Conservation (phyloP, 2,888 invertebrate species). For the Stenotaenia linearis region DNA sequence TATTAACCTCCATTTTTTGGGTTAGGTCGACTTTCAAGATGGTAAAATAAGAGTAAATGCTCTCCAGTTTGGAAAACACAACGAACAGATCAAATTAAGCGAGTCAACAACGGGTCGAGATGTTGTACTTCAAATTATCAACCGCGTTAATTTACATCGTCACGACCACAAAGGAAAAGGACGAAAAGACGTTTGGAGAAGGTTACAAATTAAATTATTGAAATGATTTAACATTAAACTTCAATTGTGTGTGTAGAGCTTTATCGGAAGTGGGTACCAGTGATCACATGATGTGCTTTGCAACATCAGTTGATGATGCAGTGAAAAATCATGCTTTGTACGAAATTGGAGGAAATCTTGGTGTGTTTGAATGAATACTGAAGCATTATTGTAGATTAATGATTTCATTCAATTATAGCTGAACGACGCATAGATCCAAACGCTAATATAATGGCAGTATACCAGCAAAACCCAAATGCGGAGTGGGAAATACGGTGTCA, state of each 20-base stretch:
- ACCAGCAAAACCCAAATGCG: constrained; percentile 29
- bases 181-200: background rate
- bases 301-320: background rate
- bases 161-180: constrained; percentile 7
- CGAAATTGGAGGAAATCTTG: constrained; percentile 35
- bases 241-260: background rate
- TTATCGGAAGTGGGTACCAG: background rate
- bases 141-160: background rate
- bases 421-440: constrained; percentile 19
- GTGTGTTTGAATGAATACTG: constrained; percentile 24
- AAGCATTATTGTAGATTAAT: background rate
- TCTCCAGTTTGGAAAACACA: constrained; percentile 27
- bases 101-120: constrained; percentile 29
- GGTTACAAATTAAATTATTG: background rate
- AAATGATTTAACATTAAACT: background rate
- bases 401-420: background rate
- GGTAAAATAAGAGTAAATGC: constrained; percentile 34
- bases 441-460: constrained; percentile 21
- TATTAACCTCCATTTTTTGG: background rate
- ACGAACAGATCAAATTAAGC: constrained; percentile 27
- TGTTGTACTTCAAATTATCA: constrained; percentile 31
- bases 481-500: constrained; percentile 26
- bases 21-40: constrained; percentile 35
- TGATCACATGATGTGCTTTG: constrained; percentile 26
- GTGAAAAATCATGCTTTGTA: constrained; percentile 31